Evolutionary conservation across 2,797 vertebrate species (phyloP), one percentile per base, ranked within the genome.

Genomic region (Thripadectes ignobilis): DNA sequence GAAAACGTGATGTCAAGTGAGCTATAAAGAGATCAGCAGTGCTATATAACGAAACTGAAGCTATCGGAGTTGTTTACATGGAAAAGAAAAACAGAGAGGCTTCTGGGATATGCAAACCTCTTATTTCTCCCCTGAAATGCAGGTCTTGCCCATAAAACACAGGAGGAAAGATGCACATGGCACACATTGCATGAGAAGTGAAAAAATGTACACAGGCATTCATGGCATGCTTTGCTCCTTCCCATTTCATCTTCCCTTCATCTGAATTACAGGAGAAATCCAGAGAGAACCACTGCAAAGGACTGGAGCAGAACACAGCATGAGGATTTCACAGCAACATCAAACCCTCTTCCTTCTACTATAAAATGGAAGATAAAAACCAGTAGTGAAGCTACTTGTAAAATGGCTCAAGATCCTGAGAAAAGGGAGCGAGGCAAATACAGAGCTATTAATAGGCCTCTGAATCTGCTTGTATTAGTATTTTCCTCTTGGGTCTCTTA

Each of bases 341-440:
- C 72, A n/a, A 89, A 39, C 54, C 62, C 48, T 38, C 36, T 2
- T 48, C 62, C 62, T 69, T 26, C 19, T 12, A 10, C 82, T 92
- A 20, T 39, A 88, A 96, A 91, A 94, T 92, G 93, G 91, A 94
- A 94, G 92, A 74, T 46, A 7, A 89, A 63, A 72, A 3, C 1
- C 69, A 85, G 69, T 9, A 72, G 61, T 20, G 4, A 93, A 76
- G 80, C 73, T 30, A 23, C 67, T 86, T 48, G 63, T 57, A 86
- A 91, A 83, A 96, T 86, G 89, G 68, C 89, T 92, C 68, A 67
- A 73, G 74, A 93, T 59, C 58, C 84, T 69, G 69, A 91, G 85
- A 89, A 48, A 52, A 89, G 73, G 26, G 22, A 26, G 55, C 6
- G 72, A 96, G 72, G 66, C 79, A 72, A 94, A 81, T 5, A 23